Evolutionary conservation across 2,888 invertebrate genomes (phyloP).

Genomic region (Clepsis dumicolana): DNA sequence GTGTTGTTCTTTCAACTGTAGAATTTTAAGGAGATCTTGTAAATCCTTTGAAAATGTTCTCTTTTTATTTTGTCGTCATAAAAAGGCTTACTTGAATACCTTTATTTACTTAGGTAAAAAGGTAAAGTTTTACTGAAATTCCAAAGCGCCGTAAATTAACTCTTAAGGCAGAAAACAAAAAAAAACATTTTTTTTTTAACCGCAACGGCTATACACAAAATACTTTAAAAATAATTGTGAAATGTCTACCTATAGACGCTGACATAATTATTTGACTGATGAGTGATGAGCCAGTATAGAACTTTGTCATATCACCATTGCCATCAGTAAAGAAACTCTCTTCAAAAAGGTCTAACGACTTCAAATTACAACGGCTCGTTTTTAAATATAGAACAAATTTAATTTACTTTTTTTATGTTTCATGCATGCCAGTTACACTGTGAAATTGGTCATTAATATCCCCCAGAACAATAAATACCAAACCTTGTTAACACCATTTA

Average conservation of each 20-base stretch:
- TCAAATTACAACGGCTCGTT: slow-evolving; percentile 19
- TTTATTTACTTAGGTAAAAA: neutral
- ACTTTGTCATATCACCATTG: no score
- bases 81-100: neutral
- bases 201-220: no score
- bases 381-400: slow-evolving; percentile 40
- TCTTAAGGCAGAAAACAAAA: no score
- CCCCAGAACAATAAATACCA: slow-evolving; percentile 43
- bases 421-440: slow-evolving; percentile 46
- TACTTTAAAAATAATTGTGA: no score
- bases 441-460: slow-evolving; percentile 56
- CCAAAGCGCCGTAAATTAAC: no score
- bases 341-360: slow-evolving; percentile 13
- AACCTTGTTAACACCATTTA: slow-evolving; percentile 45
- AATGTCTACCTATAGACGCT: no score
- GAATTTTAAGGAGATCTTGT: neutral
- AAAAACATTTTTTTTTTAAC: no score
- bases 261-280: no score
- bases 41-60: neutral
- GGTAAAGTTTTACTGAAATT: neutral
- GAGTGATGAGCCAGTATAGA: no score
- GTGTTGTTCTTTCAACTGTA: neutral
- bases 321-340: neutral
- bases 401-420: slow-evolving; percentile 31
- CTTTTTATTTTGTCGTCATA: neutral